Percentiles rank a stretch among this genome's conserved stretches.
Conservation (phyloP, 2,797 vertebrate species). For the Danionella dracula region DNA sequence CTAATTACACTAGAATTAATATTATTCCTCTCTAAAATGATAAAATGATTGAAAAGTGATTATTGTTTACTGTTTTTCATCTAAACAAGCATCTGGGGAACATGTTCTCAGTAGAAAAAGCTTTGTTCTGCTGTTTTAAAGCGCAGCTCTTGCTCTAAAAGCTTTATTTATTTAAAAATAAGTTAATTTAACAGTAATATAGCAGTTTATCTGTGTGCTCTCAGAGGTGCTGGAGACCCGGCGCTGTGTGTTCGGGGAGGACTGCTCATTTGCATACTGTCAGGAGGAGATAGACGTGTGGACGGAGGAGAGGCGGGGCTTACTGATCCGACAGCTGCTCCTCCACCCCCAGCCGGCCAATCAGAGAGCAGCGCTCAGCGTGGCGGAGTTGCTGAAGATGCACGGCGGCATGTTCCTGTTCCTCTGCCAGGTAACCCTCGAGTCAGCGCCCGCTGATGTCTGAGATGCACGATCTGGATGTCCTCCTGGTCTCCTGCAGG, state of each 20-base stretch:
- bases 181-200: too few species aligned
- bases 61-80: too few species aligned
- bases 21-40: too few species aligned
- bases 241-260: conserved; percentile 86
- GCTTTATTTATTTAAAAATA: too few species aligned
- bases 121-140: too few species aligned
- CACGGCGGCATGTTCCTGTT: conserved; percentile 64
- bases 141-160: neutral
- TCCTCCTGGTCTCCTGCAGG: conserved; percentile 57
- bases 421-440: conserved; percentile 62
- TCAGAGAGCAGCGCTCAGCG: conserved; percentile 44
- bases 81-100: too few species aligned
- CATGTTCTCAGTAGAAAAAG: too few species aligned
- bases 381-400: conserved; percentile 55
- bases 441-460: too few species aligned
- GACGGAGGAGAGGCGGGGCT: conserved; percentile 87
- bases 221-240: conserved; percentile 83
- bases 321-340: conserved; percentile 80
- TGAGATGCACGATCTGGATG: too few species aligned
- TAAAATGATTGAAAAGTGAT: too few species aligned
- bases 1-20: too few species aligned
- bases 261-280: conserved; percentile 94
- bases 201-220: conserved; percentile 33
- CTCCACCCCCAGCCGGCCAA: conserved; percentile 61
- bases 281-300: conserved; percentile 96